Evolutionary conservation across 2,113 vertebrate genomes (phyloP), one percentile per base, ranked within the genome.

Genomic region (Percopsis transmontana): DNA sequence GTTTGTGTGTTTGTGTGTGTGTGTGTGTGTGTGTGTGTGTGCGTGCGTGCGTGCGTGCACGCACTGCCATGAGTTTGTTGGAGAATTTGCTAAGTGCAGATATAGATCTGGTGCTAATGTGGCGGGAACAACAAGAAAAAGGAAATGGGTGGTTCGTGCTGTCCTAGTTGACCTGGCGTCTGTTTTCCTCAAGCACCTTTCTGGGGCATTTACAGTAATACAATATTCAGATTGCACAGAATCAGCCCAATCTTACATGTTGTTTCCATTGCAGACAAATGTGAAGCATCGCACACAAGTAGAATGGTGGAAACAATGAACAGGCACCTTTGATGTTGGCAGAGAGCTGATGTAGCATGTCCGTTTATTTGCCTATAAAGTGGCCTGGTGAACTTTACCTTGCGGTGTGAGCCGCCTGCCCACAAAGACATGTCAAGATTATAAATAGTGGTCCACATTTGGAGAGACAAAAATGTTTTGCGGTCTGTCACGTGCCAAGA

Each of bases 41-140:
- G 24, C 41, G 47, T 53, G n/a, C 15, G 33, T 44, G 50, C 40
- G 8, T 53, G 16, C 18, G 55, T 58, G 11, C 8, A 40, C 19
- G 15, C 15, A 2, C 19, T 48, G 21, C 38, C 16, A 5, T 27
- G 1, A 52, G 42, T 44, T 3, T 51, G 38, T 15, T 41, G 19
- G n/a, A 10, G 38, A 54, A 58, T 71, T 64, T 62, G 56, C 27
- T 13, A n/a, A 48, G 42, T 39, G 48, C 67, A 72, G 68, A 82
- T 77, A 33, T 4, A 33, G 63, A 54, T 44, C 42, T 44, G 42
- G 42, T 44, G 42, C 12, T 44, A 44, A 12, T 12, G 42, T 44
- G 12, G 15, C 61, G 59, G 38, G 57, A 77, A 83, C 72, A 82
- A 78, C 76, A 60, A 67, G 4, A 48, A 12, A 67, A 55, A 78